Percentiles rank a stretch among this genome's conserved stretches.
These are phyloP conservation scores for Coecobrya sp. DNA, from an alignment of 2,888 invertebrate species.

Conservation along the genomic window DNA sequence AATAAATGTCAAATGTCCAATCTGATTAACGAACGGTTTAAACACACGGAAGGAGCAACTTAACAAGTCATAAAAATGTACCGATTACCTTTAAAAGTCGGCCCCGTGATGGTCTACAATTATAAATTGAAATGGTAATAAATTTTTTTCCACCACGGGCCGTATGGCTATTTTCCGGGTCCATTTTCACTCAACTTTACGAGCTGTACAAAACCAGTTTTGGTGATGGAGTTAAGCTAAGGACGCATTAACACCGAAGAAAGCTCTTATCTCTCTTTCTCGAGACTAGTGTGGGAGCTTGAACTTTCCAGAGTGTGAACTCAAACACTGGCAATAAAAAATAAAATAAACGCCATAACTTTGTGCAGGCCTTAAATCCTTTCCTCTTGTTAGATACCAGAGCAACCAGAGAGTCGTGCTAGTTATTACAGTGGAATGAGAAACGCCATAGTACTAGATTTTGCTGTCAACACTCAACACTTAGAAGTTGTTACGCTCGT, in stretches of 20 bases:
- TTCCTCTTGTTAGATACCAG: not conserved
- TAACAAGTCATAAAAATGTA: not conserved
- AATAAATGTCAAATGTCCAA: not conserved
- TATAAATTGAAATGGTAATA: not conserved
- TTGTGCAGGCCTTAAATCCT: not conserved
- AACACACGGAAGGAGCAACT: not conserved
- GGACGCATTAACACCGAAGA: slow-evolving; percentile 1
- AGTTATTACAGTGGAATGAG: not conserved
- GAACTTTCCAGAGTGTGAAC: not conserved
- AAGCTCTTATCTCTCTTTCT: not conserved
- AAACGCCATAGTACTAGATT: not conserved
- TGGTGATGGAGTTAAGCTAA: not conserved
- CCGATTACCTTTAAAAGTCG: not conserved
- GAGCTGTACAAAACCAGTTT: not conserved
- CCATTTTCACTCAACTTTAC: not conserved
- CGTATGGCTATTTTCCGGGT: not conserved
- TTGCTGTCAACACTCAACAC: not conserved
- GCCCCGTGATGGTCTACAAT: not conserved
- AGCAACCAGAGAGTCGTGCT: not conserved
- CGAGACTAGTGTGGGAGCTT: not conserved
- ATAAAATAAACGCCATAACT: not conserved
- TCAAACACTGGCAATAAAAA: not conserved
- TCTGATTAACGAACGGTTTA: not conserved
- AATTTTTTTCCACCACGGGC: not conserved
- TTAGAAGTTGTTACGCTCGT: not conserved